Conservation (phyloP, 1,140 invertebrate species). For the Anastatus disparis region DNA sequence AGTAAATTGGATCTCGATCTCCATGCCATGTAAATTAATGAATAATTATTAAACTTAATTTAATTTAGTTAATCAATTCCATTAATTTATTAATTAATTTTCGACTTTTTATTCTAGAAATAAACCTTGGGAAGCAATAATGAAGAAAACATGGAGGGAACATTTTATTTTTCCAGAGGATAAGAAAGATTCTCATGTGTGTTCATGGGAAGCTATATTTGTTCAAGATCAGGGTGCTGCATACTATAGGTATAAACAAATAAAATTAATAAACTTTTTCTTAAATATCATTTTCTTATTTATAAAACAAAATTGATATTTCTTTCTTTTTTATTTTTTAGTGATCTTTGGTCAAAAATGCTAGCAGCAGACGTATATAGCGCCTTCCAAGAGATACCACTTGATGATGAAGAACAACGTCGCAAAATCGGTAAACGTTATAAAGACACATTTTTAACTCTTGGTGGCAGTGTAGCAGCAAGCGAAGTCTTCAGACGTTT, state of each 20-base stretch:
- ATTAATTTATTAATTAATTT: slow-evolving; percentile 1
- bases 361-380: slow-evolving; percentile 89
- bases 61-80: not conserved
- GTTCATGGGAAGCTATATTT: slow-evolving; percentile 81
- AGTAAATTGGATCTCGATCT: slow-evolving; percentile 88
- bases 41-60: not conserved
- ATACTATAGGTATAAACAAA: slow-evolving; percentile 70
- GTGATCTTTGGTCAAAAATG: slow-evolving; percentile 84
- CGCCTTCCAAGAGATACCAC: slow-evolving; percentile 79
- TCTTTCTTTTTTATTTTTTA: slow-evolving; percentile 61
- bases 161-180: slow-evolving; percentile 80
- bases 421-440: slow-evolving; percentile 77
- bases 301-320: slow-evolving; percentile 5
- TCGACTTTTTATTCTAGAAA: slow-evolving; percentile 57
- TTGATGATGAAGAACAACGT: slow-evolving; percentile 63
- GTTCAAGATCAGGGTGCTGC: slow-evolving; percentile 78
- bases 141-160: slow-evolving; percentile 79
- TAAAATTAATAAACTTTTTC: not conserved
- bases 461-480: slow-evolving; percentile 82
- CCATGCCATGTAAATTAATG: slow-evolving; percentile 72
- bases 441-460: slow-evolving; percentile 85
- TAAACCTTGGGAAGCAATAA: slow-evolving; percentile 84
- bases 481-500: slow-evolving; percentile 90
- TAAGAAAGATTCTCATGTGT: slow-evolving; percentile 82
- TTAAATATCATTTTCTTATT: not conserved